Base-by-base conservation (phyloP, 2,113 vertebrate genomes). In the Microtus montanus region DNA sequence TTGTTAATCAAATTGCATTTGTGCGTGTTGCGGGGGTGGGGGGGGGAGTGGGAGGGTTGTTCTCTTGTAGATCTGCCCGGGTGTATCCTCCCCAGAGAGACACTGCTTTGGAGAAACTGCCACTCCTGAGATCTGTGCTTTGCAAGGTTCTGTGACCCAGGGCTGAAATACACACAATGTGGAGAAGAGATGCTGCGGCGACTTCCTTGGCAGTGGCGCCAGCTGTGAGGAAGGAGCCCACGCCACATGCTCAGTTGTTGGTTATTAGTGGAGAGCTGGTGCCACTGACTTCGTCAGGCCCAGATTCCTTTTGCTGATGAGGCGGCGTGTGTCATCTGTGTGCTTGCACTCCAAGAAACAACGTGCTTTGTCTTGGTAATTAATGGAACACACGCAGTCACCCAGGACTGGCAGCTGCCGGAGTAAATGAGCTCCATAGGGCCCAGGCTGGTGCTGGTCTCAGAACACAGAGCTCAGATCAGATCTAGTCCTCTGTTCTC, bases 1-100 rank as follows among this genome's bases (percentile, higher is more conserved):
- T 73, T 87, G 84, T 71, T 78, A 87, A 92, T 74, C 86, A 91
- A 95, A 92, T 26, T 19, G 28, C 38, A 90, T 33, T 71, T 41
- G 49, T 73, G 87, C 17, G 19, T 58, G 54, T 58, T 58, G 19
- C 19, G 54, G 54, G 54, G 54, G 17, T 19, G 17, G 54, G 58
- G 19, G 20, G 58, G 1, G 2, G 54, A 13, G 3, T n/a, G 1
- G 2, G 10, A 38, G 24, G 20, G 33, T 2, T 38, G 63, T 83
- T 84, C 14, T 6, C 54, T 41, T 75, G 84, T 49, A 61, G 0
- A 13, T 88, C 64, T 58, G 12, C 52, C 20, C 6, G 47, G 0
- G 90, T 47, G 38, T 47, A 28, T 26, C n/a, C 58, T 64, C 38
- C 80, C n/a, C n/a, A 64, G 58, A 44, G n/a, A 83, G 38, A 68